Conservation (phyloP, 2,888 invertebrate genomes). For the Pseudanteris insignis region DNA sequence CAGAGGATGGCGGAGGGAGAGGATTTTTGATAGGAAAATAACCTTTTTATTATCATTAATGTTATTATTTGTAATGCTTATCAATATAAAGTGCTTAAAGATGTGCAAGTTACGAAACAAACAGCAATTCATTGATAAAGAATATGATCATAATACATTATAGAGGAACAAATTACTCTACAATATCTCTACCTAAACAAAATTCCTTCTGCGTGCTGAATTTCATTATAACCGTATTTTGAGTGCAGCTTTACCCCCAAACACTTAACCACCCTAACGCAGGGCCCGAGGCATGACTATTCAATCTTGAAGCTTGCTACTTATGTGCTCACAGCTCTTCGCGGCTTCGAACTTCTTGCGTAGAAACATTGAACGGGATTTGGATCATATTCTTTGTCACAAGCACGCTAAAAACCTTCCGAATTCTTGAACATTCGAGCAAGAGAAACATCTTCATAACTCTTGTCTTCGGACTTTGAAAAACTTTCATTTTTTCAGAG, state of each 20-base stretch:
- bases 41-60: conserved; percentile 3
- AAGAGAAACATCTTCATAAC: conserved; percentile 63
- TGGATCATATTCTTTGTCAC: conserved; percentile 67
- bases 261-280: conserved; percentile 55
- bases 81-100: conserved; percentile 11
- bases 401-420: conserved; percentile 64
- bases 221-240: conserved; percentile 52
- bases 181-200: conserved; percentile 43
- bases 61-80: conserved; percentile 23
- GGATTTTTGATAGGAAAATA: conserved; percentile 22
- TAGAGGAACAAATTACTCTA: conserved; percentile 51
- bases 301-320: conserved; percentile 60
- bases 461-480: conserved; percentile 64
- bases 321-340: conserved; percentile 55
- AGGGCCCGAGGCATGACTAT: conserved; percentile 56
- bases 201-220: conserved; percentile 54
- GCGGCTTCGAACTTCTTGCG: conserved; percentile 59
- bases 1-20: conserved; percentile 49
- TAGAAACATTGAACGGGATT: conserved; percentile 60
- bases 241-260: conserved; percentile 55
- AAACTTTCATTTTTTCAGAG: conserved; percentile 64
- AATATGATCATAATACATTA: conserved; percentile 63
- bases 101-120: conserved; percentile 20
- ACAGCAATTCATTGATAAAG: conserved; percentile 58
- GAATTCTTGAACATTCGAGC: conserved; percentile 62